Conservation (phyloP, 2,113 vertebrate species). For the Paramisgurnus dabryanus region DNA sequence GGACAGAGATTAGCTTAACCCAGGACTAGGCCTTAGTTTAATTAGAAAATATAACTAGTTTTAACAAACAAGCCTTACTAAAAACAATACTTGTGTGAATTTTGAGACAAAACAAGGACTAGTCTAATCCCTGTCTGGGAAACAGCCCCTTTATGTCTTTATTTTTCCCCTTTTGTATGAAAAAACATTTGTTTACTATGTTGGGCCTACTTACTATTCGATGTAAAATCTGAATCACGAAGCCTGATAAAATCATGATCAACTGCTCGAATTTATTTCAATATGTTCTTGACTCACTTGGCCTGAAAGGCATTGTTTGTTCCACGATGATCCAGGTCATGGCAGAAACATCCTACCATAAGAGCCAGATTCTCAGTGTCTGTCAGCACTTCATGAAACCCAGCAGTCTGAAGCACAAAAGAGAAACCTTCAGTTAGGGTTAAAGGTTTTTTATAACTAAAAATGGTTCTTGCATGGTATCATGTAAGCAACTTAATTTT, state of each 20-base stretch:
- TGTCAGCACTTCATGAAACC: conserved; percentile 74
- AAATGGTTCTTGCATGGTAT: too few species aligned
- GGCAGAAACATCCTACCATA: conserved; percentile 81
- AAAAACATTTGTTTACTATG: not conserved
- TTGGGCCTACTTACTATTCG: not conserved
- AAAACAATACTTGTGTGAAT: too few species aligned
- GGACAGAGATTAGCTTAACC: too few species aligned
- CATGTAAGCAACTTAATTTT: too few species aligned
- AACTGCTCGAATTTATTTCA: not conserved
- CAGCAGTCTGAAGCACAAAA: conserved; percentile 68
- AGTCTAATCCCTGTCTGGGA: too few species aligned
- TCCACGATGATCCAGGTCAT: conserved; percentile 80
- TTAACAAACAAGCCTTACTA: too few species aligned
- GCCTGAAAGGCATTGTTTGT: conserved; percentile 84
- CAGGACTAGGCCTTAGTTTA: too few species aligned
- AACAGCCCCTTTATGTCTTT: too few species aligned
- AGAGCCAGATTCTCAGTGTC: conserved; percentile 77
- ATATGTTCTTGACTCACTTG: conserved; percentile 66
- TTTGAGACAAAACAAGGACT: too few species aligned
- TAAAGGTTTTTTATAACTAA: too few species aligned
- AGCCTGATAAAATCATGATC: not conserved
- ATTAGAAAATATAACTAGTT: too few species aligned
- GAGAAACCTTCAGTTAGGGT: not conserved
- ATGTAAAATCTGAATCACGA: not conserved
- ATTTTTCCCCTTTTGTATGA: not conserved